Base-by-base conservation (phyloP, 2,888 invertebrate genomes). In the Papilio gigon region DNA sequence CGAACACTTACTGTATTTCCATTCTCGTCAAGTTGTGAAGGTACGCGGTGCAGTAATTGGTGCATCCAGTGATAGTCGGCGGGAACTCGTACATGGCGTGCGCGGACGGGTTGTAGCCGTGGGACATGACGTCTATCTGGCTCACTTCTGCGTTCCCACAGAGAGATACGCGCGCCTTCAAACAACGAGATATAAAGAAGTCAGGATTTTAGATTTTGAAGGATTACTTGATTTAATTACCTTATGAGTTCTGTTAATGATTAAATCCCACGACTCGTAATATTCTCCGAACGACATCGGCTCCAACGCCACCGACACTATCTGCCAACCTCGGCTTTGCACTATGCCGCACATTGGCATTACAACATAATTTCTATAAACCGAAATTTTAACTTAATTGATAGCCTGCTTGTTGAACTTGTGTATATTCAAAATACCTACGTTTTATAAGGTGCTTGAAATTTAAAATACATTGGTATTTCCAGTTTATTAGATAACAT, bases 301-400 rank as follows among this genome's bases (percentile, higher is more conserved):
- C 71, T 92, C 90, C 67, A 92, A 77, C 11, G 92, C 91, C 2
- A 90, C 91, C 0, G 88, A 82, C 75, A 92, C 84, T 33, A 92
- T 90, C 72, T 91, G 89, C 90, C 91, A 92, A 42, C 89, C 90
- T 4, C 89, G 82, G 22, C 88, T 81, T 72, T 79, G 84, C 20
- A 92, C 85, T 1, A 89, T 83, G 11, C 92, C 92, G 72, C 92
- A 92, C 83, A 91, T 87, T 1, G 92, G 92, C 78, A 91, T 74
- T 5, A 88, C 77, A 8, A 84, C 88, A 63, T 86, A 90, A 74
- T 90, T 90, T 65, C 90, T 91, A 69, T 30, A 59, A 75, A 70
- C 65, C 11, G 14, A 42, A n/a, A 37, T 3, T 37, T 37, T 4
- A 37, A 37, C 12, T 9, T 53, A 14, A 3, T 53, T 44, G 0